phyloP scores from a whole-genome alignment of 2,797 vertebrate genomes.

The Cuniculus paca region DNA sequence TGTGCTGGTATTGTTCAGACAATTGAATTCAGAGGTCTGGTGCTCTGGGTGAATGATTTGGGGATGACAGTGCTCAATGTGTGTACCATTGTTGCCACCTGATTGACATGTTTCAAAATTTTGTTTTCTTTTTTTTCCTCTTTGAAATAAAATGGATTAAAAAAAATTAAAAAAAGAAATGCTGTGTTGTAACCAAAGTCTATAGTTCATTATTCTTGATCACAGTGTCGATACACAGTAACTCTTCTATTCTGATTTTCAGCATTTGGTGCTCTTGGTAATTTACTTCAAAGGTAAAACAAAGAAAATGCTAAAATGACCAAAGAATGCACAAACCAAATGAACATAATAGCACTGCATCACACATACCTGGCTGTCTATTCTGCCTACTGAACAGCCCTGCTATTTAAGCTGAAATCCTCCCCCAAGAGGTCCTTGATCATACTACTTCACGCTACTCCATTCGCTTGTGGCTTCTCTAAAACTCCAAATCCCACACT shows the following conservation, averaged over 20 bases:
- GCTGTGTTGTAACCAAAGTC: neutral
- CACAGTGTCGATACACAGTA: neutral
- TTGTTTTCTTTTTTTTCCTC: no score
- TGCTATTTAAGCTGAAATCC: neutral
- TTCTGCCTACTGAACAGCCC: rapidly evolving
- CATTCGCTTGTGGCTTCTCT: neutral
- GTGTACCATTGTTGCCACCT: no score
- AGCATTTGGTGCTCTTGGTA: neutral
- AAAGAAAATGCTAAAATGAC: neutral
- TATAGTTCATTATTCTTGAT: neutral
- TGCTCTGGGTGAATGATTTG: no score
- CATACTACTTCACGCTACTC: neutral
- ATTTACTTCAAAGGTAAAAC: neutral
- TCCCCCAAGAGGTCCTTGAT: neutral
- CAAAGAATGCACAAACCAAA: neutral
- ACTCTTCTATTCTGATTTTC: neutral
- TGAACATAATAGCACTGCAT: neutral
- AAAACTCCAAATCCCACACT: neutral
- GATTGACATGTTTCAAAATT: no score
- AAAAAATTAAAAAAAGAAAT: no score
- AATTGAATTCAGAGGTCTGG: no score
- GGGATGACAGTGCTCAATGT: no score
- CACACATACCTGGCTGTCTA: no score
- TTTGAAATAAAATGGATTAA: no score
- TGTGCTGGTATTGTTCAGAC: no score